phyloP scores from a whole-genome alignment of 2,113 vertebrate genomes.

The Chrysochloris asiatica region DNA sequence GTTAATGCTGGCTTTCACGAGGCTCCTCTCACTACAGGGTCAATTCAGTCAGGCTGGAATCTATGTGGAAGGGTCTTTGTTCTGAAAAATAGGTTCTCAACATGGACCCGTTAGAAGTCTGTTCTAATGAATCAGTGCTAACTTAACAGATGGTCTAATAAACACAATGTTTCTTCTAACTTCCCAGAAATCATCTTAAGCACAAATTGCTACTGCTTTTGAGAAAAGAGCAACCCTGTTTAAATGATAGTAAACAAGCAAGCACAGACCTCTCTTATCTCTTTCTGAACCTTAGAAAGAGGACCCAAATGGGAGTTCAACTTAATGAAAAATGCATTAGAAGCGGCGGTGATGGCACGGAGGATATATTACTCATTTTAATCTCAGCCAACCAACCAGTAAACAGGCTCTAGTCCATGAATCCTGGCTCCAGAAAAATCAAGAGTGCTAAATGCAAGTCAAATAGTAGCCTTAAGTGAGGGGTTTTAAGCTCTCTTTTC shows the following conservation, averaged over 20 bases:
- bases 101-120: no score
- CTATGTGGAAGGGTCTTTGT: no score
- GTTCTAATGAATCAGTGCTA: constrained; percentile 54
- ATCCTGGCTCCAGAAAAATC: constrained; percentile 33
- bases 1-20: no score
- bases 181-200: constrained; percentile 69
- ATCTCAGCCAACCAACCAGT: constrained; percentile 62
- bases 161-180: constrained; percentile 64
- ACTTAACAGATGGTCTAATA: constrained; percentile 74
- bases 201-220: constrained; percentile 57
- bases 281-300: constrained; percentile 73
- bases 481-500: constrained; percentile 2
- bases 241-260: constrained; percentile 73
- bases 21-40: no score
- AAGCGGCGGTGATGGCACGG: not conserved
- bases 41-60: no score
- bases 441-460: constrained; percentile 49
- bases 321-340: constrained; percentile 80
- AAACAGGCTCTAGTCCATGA: constrained; percentile 58
- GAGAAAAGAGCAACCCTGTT: constrained; percentile 68
- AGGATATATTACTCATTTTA: constrained; percentile 69
- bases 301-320: constrained; percentile 70
- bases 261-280: constrained; percentile 64
- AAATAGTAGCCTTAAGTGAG: constrained; percentile 15
- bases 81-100: no score